Conservation (phyloP, 2,797 vertebrate species). For the Xerus rutilus region DNA sequence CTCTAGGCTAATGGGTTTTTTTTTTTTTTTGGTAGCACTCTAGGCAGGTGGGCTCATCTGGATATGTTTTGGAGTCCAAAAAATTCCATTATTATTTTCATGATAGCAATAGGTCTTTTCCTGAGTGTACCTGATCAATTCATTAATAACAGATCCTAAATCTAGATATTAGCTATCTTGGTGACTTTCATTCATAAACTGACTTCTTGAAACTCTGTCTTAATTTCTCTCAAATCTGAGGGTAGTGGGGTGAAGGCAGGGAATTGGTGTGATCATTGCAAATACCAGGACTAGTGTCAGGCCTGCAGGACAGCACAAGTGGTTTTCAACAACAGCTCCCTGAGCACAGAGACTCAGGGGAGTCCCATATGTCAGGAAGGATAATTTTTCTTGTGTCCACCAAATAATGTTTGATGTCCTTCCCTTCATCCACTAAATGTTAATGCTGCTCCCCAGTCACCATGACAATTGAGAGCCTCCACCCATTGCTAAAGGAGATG, state of each 20-base stretch:
- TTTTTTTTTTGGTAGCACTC: not conserved
- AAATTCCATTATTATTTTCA: not conserved
- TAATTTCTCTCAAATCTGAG: not conserved
- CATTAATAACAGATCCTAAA: not conserved
- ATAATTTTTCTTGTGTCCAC: not conserved
- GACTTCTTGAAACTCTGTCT: not conserved
- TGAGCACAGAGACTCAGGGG: not conserved
- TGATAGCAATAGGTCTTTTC: not conserved
- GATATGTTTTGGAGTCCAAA: not conserved
- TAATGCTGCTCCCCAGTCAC: not conserved
- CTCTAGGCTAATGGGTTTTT: not conserved
- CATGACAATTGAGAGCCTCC: not conserved
- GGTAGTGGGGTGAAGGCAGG: not conserved
- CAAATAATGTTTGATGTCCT: not conserved
- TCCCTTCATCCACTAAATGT: not conserved
- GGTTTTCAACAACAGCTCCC: not conserved
- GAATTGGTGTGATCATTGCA: not conserved
- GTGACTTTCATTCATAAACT: not conserved
- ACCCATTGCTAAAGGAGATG: not conserved
- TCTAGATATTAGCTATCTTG: not conserved
- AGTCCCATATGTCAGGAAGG: not conserved
- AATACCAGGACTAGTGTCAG: not conserved
- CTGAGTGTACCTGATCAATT: not conserved
- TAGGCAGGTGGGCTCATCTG: not conserved
- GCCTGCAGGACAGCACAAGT: not conserved